Percentiles rank a stretch among this genome's conserved stretches.
phyloP scores from a whole-genome alignment of 2,888 invertebrate genomes.

The Agrochola lota region DNA sequence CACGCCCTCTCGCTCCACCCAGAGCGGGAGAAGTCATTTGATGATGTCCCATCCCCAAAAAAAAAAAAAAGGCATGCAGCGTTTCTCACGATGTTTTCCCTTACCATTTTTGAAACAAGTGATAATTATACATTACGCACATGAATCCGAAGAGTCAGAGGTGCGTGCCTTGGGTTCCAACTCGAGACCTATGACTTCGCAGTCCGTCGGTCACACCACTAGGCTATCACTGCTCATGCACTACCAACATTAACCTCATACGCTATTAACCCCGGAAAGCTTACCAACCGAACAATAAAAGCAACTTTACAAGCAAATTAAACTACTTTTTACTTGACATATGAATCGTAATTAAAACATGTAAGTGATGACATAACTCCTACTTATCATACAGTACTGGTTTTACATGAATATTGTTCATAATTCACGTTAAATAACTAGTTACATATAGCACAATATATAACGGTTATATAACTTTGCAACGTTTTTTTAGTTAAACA shows the following conservation, averaged over 20 bases:
- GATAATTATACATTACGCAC: no score
- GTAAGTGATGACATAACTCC: constrained; percentile 27
- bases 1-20: no score
- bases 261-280: neutral
- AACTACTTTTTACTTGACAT: constrained; percentile 31
- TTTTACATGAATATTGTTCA: constrained; percentile 67
- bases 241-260: neutral
- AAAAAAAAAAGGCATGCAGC: no score
- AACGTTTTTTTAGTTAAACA: constrained; percentile 40
- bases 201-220: no score
- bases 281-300: neutral
- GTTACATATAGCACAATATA: constrained; percentile 56
- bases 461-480: constrained; percentile 60
- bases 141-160: no score
- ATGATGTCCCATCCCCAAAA: no score
- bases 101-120: no score
- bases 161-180: no score
- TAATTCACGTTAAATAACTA: constrained; percentile 63
- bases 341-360: constrained; percentile 26
- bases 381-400: constrained; percentile 43
- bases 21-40: no score
- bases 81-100: no score
- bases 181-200: no score
- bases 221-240: no score
- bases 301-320: neutral